These are phyloP conservation scores for Habrosyne pyritoides DNA, from an alignment of 2,888 invertebrate genomes.

Conservation along the genomic window DNA sequence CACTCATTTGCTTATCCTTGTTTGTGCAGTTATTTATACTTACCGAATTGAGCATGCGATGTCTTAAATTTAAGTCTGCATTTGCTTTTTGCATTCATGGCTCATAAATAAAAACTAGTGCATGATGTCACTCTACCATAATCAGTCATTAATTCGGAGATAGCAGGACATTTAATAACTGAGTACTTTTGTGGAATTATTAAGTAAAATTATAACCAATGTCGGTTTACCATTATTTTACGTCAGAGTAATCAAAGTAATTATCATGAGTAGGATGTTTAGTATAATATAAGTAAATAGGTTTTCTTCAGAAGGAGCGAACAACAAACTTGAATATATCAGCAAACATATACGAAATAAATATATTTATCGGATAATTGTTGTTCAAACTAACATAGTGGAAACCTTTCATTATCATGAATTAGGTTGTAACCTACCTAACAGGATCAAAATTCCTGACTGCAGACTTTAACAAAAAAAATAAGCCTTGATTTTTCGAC, in stretches of 20 bases:
- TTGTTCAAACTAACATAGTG: too few relatives aligned
- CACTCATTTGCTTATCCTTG: constrained; percentile 30
- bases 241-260: neutral
- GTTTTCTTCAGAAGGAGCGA: too few relatives aligned
- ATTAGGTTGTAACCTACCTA: too few relatives aligned
- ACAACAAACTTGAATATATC: too few relatives aligned
- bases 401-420: too few relatives aligned
- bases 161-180: neutral
- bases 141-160: neutral
- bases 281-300: too few relatives aligned
- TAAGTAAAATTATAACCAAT: neutral
- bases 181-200: neutral
- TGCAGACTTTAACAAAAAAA: too few relatives aligned
- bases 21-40: constrained; percentile 15
- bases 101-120: constrained; percentile 2
- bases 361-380: too few relatives aligned
- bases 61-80: neutral
- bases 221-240: neutral
- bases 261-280: too few relatives aligned
- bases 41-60: neutral
- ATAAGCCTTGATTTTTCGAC: too few relatives aligned
- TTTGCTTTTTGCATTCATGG: constrained; percentile 4
- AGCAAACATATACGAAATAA: too few relatives aligned
- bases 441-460: too few relatives aligned
- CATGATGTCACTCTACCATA: constrained; percentile 5